Evolutionary conservation across 2,113 vertebrate genomes (phyloP).

Genomic region (Alaudala cheleensis): DNA sequence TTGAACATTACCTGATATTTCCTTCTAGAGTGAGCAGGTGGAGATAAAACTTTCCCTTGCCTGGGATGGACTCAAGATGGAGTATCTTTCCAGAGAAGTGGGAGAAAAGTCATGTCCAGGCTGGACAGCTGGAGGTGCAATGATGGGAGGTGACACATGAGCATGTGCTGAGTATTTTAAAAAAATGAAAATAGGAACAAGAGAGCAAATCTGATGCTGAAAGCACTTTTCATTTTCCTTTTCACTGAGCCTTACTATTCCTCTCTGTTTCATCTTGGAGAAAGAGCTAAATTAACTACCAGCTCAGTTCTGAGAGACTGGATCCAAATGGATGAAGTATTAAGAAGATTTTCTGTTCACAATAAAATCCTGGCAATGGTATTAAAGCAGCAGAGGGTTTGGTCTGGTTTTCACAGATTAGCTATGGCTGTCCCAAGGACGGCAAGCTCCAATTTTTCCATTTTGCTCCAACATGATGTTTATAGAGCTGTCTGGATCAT

Average conservation of each 20-base stretch:
- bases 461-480: not conserved
- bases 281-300: conserved; percentile 36
- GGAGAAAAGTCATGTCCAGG: not conserved
- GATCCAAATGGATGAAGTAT: conserved; percentile 50
- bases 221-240: not conserved
- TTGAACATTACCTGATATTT: not conserved
- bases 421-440: conserved; percentile 1
- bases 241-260: not conserved
- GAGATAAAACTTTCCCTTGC: not conserved
- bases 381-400: conserved; percentile 23
- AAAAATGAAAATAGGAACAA: not conserved
- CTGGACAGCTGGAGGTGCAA: not conserved
- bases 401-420: conserved; percentile 48
- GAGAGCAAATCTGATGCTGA: not conserved
- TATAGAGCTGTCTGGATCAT: not conserved
- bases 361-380: not conserved
- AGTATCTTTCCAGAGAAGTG: not conserved
- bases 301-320: conserved; percentile 41
- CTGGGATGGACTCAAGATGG: not conserved
- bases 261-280: not conserved
- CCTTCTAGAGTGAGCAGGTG: not conserved
- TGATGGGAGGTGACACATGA: not conserved
- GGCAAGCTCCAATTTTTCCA: not conserved
- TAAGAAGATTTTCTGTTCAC: conserved; percentile 60
- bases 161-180: fast-evolving